Percentiles rank a stretch among this genome's conserved stretches.
Conservation (phyloP, 1,140 invertebrate genomes). For the Caenorhabditis inopinata region DNA sequence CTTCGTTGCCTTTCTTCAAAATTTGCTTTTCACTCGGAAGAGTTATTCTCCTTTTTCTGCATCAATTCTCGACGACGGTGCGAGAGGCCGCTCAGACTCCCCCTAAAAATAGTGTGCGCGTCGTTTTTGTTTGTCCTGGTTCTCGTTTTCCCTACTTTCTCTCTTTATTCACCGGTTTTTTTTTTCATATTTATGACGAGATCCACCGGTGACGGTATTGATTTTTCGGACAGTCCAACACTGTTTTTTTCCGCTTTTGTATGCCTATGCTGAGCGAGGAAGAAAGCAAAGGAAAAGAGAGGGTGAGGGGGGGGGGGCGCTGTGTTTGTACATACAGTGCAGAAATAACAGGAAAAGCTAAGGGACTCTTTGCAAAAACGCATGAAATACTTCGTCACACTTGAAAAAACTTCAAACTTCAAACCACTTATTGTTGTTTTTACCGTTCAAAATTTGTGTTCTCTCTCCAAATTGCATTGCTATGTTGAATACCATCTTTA, state of each 20-base stretch:
- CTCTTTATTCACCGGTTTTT: neutral
- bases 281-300: no score
- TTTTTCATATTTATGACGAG: constrained; percentile 16
- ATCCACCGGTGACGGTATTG: neutral
- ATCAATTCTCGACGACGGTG: neutral
- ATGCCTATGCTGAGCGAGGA: neutral
- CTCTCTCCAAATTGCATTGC: no score
- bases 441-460: no score
- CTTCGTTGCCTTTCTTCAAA: neutral
- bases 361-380: neutral
- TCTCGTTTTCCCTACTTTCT: neutral
- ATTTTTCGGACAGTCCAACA: constrained; percentile 26
- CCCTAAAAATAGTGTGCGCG: constrained; percentile 26
- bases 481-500: no score
- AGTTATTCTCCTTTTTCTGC: constrained; percentile 5
- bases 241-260: neutral
- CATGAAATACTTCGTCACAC: constrained; percentile 16
- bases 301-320: neutral
- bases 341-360: constrained; percentile 26
- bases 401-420: neutral
- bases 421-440: no score
- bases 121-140: constrained; percentile 16
- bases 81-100: neutral
- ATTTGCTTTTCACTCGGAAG: constrained; percentile 10
- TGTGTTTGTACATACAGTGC: constrained; percentile 3